These are phyloP conservation scores for Anhinga anhinga DNA, from an alignment of 2,113 vertebrate species.

Conservation along the genomic window DNA sequence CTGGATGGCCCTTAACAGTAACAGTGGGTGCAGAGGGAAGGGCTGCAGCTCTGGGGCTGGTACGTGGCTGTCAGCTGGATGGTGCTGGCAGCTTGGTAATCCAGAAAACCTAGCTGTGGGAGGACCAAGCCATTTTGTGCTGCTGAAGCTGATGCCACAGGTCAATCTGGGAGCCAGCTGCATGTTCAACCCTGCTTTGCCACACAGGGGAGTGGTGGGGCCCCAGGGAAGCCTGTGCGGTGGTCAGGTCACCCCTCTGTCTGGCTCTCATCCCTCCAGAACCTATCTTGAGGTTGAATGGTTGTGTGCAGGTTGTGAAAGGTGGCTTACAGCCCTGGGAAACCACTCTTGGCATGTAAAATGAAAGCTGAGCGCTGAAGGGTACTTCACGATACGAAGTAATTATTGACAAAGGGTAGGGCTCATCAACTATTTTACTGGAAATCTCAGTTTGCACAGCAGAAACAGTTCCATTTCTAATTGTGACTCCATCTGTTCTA, in stretches of 20 bases:
- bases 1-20: neutral
- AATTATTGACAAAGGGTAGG: neutral
- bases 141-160: neutral
- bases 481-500: neutral
- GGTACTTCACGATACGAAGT: neutral
- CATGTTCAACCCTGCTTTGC: neutral
- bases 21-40: rapidly evolving
- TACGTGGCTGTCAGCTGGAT: neutral
- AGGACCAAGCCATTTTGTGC: neutral
- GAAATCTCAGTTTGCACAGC: neutral
- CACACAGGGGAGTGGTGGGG: neutral
- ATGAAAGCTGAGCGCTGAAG: neutral
- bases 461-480: neutral
- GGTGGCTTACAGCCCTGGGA: neutral
- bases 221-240: rapidly evolving
- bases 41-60: neutral
- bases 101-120: neutral
- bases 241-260: rapidly evolving
- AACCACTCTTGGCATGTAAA: neutral
- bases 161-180: rapidly evolving
- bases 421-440: neutral
- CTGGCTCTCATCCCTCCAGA: neutral
- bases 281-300: neutral
- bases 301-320: neutral
- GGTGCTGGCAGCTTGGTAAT: neutral